Evolutionary conservation across 2,113 vertebrate genomes (phyloP), one percentile per base, ranked within the genome.

Genomic region (Gobiocypris rarus): DNA sequence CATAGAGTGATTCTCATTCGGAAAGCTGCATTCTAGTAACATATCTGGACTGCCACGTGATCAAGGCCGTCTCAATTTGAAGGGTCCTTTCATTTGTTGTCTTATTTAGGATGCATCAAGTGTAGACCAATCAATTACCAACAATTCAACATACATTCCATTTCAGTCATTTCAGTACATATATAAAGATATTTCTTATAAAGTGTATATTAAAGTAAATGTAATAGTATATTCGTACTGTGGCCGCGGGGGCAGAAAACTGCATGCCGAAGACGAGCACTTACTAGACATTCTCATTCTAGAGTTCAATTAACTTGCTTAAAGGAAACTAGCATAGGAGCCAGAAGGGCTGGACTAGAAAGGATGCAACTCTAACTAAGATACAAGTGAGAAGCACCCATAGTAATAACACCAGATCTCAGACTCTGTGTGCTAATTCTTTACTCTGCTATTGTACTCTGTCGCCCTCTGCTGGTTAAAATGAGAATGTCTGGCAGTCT

Each of bases 401-500:
- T 14, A n/a, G 69, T 26, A 45, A 75, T 59, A 45, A 80, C 41
- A 63, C 13, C 65, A 84, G 50, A 71, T 69, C 22, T 15, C 69
- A 81, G 52, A 86, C 28, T 38, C 31, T 19, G 26, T 61, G 54
- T 41, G 65, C 63, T 43, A 15, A 4, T 7, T 2, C 13, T 43
- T 69, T 26, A 41, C 15, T 77, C 10, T 34, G 75, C 2, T 38
- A 77, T 73, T 85, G 86, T 88, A 58, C 90, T 91, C 88, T 86
- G 91, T 88, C 87, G 89, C 90, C 90, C 91, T 84, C 93, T 89
- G 9, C 76, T 91, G 93, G 89, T 86, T 1, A 3, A 69, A 69
- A 11, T 22, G 34, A 41, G 34, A 69, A 69, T 11, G 4, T 41
- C 65, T 11, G 17, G 28, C 63, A 22, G 17, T 41, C 34, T 5